Evolutionary conservation across 2,797 vertebrate genomes (phyloP), one percentile per base, ranked within the genome.

Genomic region (Diceros bicornis): DNA sequence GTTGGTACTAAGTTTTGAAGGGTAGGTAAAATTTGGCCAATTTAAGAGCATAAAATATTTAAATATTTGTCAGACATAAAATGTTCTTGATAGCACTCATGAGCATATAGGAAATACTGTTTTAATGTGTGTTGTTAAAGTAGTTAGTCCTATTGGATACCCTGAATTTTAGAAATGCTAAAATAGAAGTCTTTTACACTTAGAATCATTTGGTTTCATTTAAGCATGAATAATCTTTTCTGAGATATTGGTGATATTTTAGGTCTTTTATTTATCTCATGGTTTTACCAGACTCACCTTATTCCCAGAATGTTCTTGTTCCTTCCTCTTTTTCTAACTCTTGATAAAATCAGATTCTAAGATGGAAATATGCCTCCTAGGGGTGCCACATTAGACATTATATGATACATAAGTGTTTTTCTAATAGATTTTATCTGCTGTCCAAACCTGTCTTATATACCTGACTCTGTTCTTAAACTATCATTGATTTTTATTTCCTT

Each of bases 71-170:
- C 52, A 82, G 72, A 59, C 57, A 12, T 34, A 74, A 78, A 44
- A 72, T 59, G 11, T 75, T 91, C 72, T 75, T 91, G 57, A 91
- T 81, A 41, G 18, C 52, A 82, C 62, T 82, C 55, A 75, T 69
- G 52, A 75, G 41, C 69, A 13, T 78, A 23, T 29, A 59, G 27
- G 64, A 94, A 94, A 89, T 37, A 8, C 41, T 72, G 64, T 96
- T 91, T 94, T 74, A 41, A 50, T 87, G 23, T 78, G n/a, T 86
- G 6, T 87, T 78, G 85, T 96, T 79, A 64, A 97, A 57, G 52
- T 75, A 50, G 34, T 74, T 94, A 52, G 13, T 91, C 47, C 47
- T 85, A 4, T 9, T 6, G 0, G 20, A 37, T 93, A 25, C 18
- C 34, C 52, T 81, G 23, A 85, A 75, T 27, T 89, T 96, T 32